These are phyloP conservation scores for Fissipunctia ypsillon DNA, from an alignment of 2,888 invertebrate species.

Conservation along the genomic window DNA sequence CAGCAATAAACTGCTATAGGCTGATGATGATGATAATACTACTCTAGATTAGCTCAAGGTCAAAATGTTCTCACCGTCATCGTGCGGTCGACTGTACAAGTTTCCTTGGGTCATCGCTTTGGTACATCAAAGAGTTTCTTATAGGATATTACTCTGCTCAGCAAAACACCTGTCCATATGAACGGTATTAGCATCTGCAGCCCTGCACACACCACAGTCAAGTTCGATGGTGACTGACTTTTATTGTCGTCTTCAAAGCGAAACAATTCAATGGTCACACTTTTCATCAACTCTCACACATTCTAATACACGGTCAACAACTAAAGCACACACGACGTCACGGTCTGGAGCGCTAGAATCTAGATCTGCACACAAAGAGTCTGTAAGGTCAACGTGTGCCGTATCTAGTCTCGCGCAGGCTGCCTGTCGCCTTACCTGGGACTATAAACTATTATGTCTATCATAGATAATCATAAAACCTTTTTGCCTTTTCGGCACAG, in stretches of 20 bases:
- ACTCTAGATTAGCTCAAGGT: no score
- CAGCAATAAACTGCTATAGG: no score
- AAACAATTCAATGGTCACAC: not conserved
- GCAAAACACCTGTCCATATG: no score
- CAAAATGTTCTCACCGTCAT: no score
- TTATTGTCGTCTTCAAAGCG: not conserved
- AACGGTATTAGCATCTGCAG: no score
- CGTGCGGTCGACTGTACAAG: no score
- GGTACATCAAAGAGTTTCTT: no score
- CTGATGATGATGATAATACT: no score
- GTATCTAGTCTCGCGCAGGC: conserved; percentile 64
- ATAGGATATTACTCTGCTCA: no score
- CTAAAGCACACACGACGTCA: conserved; percentile 27
- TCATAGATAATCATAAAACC: conserved; percentile 13
- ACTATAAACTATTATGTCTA: conserved; percentile 22
- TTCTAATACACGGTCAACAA: not conserved
- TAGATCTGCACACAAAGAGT: conserved; percentile 45
- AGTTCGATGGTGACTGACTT: not conserved
- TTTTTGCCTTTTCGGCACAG: no score
- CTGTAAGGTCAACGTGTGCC: conserved; percentile 67
- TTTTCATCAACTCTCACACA: conserved; percentile 7
- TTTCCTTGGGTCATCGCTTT: no score
- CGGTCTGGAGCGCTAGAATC: conserved; percentile 28
- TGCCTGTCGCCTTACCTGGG: conserved; percentile 48
- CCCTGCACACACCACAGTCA: no score